Evolutionary conservation across 2,113 vertebrate genomes (phyloP).

Genomic region (Ceuthmochares aereus): DNA sequence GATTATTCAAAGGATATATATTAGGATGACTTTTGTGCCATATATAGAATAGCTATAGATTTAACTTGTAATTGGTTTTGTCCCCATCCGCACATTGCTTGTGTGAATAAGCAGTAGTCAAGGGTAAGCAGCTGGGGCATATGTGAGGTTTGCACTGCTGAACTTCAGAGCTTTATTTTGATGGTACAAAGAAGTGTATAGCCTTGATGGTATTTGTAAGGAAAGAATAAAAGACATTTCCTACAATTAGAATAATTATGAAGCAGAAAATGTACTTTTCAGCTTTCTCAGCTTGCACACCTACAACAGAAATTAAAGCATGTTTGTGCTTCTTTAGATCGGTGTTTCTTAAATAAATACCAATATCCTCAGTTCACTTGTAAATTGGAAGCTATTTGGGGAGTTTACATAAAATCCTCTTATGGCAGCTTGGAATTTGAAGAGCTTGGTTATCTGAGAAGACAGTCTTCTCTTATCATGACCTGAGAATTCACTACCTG

Average conservation of each 20-base stretch:
- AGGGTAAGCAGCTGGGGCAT: neutral
- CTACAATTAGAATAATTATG: neutral
- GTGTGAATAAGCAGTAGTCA: neutral
- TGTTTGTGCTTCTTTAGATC: slow-evolving; percentile 12
- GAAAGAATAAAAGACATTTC: neutral
- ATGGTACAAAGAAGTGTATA: neutral
- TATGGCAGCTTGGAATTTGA: slow-evolving; percentile 36
- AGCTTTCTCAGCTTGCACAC: neutral
- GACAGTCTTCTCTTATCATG: slow-evolving; percentile 26
- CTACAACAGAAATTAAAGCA: slow-evolving; percentile 11
- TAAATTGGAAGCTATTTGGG: slow-evolving; percentile 36
- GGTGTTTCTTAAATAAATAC: slow-evolving; percentile 48
- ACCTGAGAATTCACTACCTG: slow-evolving; percentile 38
- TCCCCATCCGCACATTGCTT: accelerated
- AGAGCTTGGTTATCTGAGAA: slow-evolving; percentile 54
- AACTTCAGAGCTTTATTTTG: neutral
- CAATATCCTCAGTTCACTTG: neutral
- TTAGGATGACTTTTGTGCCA: neutral
- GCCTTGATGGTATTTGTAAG: neutral
- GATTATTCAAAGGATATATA: neutral
- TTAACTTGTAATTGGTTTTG: neutral
- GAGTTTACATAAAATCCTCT: slow-evolving; percentile 59
- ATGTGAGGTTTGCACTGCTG: neutral
- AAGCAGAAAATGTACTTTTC: neutral
- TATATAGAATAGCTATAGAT: neutral